These are phyloP conservation scores for Campylorhamphus procurvoides DNA, from an alignment of 2,113 vertebrate genomes.

Conservation along the genomic window DNA sequence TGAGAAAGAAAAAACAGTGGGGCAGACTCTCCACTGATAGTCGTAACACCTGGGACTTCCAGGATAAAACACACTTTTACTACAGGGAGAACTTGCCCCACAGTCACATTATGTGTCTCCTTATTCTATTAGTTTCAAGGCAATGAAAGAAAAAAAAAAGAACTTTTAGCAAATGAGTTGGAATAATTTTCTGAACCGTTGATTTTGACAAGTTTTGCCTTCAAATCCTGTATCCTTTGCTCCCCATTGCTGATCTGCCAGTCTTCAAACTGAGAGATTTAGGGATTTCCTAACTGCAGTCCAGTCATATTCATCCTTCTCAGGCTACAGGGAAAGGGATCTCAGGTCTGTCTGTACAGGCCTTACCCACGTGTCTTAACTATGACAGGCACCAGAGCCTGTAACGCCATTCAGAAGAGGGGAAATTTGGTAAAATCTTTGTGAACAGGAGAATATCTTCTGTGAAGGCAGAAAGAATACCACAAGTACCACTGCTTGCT, in stretches of 20 bases:
- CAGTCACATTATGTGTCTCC: neutral
- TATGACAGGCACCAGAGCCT: neutral
- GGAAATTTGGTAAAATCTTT: neutral
- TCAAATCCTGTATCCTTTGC: fast-evolving
- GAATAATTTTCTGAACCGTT: neutral
- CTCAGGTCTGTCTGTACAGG: neutral
- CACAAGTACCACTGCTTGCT: fast-evolving
- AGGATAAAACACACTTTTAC: fast-evolving
- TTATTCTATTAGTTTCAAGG: neutral
- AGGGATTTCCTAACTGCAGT: neutral
- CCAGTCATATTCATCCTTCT: neutral
- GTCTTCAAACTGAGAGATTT: neutral
- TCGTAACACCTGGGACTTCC: neutral
- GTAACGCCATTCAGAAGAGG: neutral
- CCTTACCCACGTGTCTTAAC: fast-evolving
- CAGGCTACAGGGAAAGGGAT: neutral
- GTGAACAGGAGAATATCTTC: neutral
- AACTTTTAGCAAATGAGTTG: neutral
- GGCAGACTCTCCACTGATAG: neutral
- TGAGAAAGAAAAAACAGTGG: fast-evolving
- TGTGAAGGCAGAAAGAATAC: neutral
- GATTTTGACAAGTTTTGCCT: neutral
- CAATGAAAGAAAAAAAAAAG: neutral
- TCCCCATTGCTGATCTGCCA: neutral
- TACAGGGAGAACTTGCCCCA: neutral